A percentile compares a stretch with the other conserved stretches of the same genome.
phyloP scores from a whole-genome alignment of 2,888 invertebrate species.

The Mylabris sibirica region DNA sequence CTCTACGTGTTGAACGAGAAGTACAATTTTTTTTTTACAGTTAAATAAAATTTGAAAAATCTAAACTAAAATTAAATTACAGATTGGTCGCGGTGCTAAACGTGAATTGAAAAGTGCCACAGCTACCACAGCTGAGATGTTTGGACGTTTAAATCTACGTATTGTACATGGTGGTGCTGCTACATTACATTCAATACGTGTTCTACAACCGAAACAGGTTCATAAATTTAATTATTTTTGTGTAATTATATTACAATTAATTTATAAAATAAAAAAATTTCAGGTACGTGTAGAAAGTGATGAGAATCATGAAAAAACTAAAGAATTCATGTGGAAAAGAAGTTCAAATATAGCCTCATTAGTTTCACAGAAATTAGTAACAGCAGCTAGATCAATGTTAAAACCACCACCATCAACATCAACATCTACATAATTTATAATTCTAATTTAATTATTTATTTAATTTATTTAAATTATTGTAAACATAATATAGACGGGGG shows the following conservation, averaged over 20 bases:
- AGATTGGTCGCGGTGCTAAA: conserved; percentile 80
- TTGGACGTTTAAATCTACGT: conserved; percentile 78
- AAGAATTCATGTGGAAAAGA: conserved; percentile 83
- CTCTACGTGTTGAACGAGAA: conserved; percentile 81
- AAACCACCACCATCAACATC: conserved; percentile 61
- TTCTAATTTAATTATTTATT: conserved; percentile 23
- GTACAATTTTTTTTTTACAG: conserved; percentile 52
- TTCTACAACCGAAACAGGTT: conserved; percentile 89
- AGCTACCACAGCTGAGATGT: conserved; percentile 87
- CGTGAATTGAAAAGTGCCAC: conserved; percentile 86
- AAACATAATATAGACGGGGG: conserved; percentile 1
- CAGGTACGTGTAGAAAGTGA: conserved; percentile 85
- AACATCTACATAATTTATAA: background rate
- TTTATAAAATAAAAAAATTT: conserved; percentile 27
- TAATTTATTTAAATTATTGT: conserved; percentile 20
- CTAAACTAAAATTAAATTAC: conserved; percentile 39
- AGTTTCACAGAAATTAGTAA: conserved; percentile 80
- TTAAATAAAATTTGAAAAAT: no score
- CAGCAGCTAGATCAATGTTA: conserved; percentile 68
- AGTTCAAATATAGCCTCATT: conserved; percentile 85
- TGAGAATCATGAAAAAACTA: conserved; percentile 82
- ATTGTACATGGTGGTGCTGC: conserved; percentile 83
- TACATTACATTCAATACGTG: conserved; percentile 82
- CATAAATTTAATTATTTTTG: no score
- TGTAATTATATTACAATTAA: background rate